phyloP scores from a whole-genome alignment of 2,113 vertebrate species.

The Polypterus bichir region DNA sequence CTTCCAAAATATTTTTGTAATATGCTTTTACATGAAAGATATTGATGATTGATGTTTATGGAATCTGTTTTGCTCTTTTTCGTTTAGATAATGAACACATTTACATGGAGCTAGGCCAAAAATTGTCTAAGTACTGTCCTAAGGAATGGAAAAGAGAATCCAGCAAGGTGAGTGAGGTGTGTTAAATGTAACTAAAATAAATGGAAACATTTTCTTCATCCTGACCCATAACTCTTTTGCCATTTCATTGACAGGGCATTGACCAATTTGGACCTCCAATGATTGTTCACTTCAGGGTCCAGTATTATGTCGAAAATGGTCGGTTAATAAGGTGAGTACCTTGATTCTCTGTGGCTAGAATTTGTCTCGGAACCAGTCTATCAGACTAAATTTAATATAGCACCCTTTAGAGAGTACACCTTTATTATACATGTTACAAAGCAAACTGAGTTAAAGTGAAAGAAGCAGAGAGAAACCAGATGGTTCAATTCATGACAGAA shows the following conservation, averaged over 20 bases:
- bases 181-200: not conserved
- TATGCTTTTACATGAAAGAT: too few species aligned
- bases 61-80: conserved; percentile 13
- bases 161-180: conserved; percentile 68
- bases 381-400: too few species aligned
- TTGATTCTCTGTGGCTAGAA: too few species aligned
- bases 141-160: conserved; percentile 98
- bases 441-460: too few species aligned
- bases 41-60: too few species aligned
- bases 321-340: conserved; percentile 72
- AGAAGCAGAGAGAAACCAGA: too few species aligned
- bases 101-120: conserved; percentile 94
- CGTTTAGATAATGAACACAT: conserved; percentile 89
- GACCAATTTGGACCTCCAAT: conserved; percentile 96
- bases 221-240: not conserved
- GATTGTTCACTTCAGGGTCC: conserved; percentile 96
- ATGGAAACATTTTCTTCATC: too few species aligned
- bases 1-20: too few species aligned
- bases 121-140: conserved; percentile 95
- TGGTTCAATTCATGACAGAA: too few species aligned
- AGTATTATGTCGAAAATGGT: conserved; percentile 96
- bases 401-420: too few species aligned
- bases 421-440: too few species aligned
- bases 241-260: conserved; percentile 63
- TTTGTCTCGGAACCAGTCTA: too few species aligned